Evolutionary conservation across 2,888 invertebrate genomes (phyloP).

Genomic region (Ceriagrion tenellum): DNA sequence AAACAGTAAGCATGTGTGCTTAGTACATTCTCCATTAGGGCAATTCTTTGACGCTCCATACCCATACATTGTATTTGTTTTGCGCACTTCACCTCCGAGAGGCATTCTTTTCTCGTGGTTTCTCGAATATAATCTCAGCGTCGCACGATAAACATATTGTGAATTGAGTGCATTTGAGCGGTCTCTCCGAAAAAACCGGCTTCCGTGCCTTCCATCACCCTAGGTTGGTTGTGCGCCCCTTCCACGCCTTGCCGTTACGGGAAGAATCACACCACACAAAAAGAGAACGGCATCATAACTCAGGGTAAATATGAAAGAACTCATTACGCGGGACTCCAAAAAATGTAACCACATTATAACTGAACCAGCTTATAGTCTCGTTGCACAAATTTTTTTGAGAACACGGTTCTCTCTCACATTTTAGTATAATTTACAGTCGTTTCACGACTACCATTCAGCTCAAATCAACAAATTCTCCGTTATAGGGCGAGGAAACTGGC

Average conservation of each 20-base stretch:
- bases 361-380: slow-evolving; percentile 29
- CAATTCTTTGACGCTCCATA: neutral
- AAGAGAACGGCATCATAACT: slow-evolving; percentile 40
- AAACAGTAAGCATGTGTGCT: too few relatives aligned
- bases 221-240: neutral
- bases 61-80: neutral
- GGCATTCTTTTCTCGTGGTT: neutral
- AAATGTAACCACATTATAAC: slow-evolving; percentile 54
- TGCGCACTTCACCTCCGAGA: neutral
- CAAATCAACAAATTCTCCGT: slow-evolving; percentile 40
- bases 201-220: neutral
- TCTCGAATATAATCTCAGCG: neutral
- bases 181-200: neutral
- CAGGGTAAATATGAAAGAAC: slow-evolving; percentile 41
- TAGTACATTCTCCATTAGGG: too few relatives aligned
- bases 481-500: neutral
- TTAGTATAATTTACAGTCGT: slow-evolving; percentile 41
- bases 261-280: neutral
- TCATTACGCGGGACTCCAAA: slow-evolving; percentile 49
- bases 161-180: neutral
- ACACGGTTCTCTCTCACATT: neutral
- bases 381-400: slow-evolving; percentile 14
- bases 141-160: neutral
- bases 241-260: neutral
- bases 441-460: neutral